These are phyloP conservation scores for Platycnemis pennipes DNA, from an alignment of 2,888 invertebrate species.

Conservation along the genomic window DNA sequence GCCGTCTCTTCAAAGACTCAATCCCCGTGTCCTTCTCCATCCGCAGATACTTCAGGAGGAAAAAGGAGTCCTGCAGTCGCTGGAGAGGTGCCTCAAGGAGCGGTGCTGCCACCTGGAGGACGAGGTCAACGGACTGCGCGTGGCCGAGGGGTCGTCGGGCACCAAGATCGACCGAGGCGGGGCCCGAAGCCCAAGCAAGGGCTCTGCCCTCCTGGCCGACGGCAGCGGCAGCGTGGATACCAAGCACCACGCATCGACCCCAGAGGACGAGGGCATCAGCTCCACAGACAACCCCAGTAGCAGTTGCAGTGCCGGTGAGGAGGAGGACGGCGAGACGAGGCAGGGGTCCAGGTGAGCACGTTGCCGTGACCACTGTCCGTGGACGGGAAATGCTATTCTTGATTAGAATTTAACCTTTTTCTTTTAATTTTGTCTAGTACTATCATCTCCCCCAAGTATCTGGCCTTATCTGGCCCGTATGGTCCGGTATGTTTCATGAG, in stretches of 20 bases:
- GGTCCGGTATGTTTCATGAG: no score
- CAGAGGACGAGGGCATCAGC: slow-evolving; percentile 94
- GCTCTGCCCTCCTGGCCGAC: not conserved
- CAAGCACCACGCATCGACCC: slow-evolving; percentile 78
- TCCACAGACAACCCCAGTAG: slow-evolving; percentile 84
- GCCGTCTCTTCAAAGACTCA: no score
- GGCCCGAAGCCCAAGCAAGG: not conserved
- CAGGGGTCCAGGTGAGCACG: slow-evolving; percentile 70
- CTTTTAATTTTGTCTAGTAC: no score
- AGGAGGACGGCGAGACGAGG: slow-evolving; percentile 74
- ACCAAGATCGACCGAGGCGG: slow-evolving; percentile 45
- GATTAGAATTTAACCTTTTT: no score
- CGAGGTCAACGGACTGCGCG: slow-evolving; percentile 80
- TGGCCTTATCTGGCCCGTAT: no score
- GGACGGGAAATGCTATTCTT: no score
- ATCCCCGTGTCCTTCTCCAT: no score
- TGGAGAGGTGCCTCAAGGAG: slow-evolving; percentile 88
- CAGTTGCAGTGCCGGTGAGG: slow-evolving; percentile 77
- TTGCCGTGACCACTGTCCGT: no score
- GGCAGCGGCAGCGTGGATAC: slow-evolving; percentile 65
- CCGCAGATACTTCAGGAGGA: slow-evolving; percentile 88
- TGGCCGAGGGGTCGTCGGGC: not conserved
- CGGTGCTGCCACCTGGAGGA: slow-evolving; percentile 88
- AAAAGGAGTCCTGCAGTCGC: slow-evolving; percentile 86
- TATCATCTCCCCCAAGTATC: no score